These are phyloP conservation scores for Pegoplata infirma DNA, from an alignment of 2,888 invertebrate genomes.

Conservation along the genomic window DNA sequence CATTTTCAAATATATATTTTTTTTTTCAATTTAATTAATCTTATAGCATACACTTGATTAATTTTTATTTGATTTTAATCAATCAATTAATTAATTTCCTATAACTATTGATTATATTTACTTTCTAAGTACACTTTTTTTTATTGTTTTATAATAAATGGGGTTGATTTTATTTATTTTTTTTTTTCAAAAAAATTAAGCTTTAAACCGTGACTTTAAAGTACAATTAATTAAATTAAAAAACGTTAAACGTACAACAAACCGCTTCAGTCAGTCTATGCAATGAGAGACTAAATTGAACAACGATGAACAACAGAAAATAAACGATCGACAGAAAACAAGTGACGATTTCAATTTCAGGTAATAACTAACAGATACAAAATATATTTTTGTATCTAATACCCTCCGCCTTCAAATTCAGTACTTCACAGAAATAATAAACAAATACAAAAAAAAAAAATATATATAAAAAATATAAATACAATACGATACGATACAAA, in stretches of 20 bases:
- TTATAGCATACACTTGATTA: neutral
- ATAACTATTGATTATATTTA: neutral
- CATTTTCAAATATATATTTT: neutral
- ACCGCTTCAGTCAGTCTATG: constrained; percentile 33
- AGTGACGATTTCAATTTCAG: constrained; percentile 63
- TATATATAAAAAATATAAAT: constrained; percentile 34
- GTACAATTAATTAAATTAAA: constrained; percentile 27
- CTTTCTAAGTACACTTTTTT: neutral
- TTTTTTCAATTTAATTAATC: neutral
- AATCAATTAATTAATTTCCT: neutral
- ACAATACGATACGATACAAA: too few relatives aligned
- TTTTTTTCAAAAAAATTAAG: constrained; percentile 6
- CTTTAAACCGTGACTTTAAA: constrained; percentile 29
- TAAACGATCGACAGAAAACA: constrained; percentile 62
- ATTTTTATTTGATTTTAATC: neutral
- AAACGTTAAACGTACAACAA: constrained; percentile 37
- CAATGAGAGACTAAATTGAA: constrained; percentile 39
- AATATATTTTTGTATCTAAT: constrained; percentile 60
- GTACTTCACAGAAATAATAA: constrained; percentile 49
- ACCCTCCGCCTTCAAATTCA: constrained; percentile 54
- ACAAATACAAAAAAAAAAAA: constrained; percentile 42
- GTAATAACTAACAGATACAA: constrained; percentile 63
- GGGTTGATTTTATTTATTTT: neutral
- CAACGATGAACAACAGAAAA: constrained; percentile 42
- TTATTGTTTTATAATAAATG: neutral